Conservation (phyloP, 2,113 vertebrate genomes). For the Catharus bicknelli region DNA sequence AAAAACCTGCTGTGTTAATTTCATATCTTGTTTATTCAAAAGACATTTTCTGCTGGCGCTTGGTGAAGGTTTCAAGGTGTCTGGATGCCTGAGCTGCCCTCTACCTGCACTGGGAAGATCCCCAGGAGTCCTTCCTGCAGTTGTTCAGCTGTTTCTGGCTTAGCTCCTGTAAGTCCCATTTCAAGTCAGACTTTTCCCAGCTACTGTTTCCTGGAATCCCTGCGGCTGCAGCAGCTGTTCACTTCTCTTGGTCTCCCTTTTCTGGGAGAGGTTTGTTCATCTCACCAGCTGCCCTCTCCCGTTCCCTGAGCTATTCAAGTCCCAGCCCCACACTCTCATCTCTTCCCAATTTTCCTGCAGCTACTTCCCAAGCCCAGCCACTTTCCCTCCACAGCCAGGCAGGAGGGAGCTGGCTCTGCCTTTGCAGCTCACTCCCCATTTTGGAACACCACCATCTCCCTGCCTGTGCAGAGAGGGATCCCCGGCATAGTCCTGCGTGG, state of each 20-base stretch:
- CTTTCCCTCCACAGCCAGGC: background rate
- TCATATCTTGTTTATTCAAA: background rate
- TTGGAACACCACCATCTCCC: background rate
- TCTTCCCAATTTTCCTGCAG: background rate
- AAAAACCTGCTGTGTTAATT: background rate
- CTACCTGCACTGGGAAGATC: background rate
- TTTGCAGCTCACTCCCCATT: background rate
- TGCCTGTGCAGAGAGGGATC: background rate
- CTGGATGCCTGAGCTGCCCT: background rate
- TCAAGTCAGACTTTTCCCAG: slow-evolving; percentile 54
- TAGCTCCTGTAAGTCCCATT: slow-evolving; percentile 8
- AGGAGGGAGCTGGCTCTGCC: background rate
- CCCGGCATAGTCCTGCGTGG: accelerated
- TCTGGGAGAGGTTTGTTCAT: background rate
- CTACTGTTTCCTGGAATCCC: slow-evolving; percentile 45
- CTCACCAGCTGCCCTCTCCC: background rate
- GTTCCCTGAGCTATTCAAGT: background rate
- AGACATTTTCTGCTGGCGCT: accelerated
- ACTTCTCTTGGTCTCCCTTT: background rate
- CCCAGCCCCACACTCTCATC: background rate
- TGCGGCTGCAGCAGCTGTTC: slow-evolving; percentile 24
- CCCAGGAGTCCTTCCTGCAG: background rate
- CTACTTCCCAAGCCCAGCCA: background rate
- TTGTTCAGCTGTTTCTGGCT: slow-evolving; percentile 8
- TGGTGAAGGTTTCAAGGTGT: accelerated